Evolutionary conservation across 2,797 vertebrate species (phyloP), one percentile per base, ranked within the genome.

Genomic region (Scarus forsteni): DNA sequence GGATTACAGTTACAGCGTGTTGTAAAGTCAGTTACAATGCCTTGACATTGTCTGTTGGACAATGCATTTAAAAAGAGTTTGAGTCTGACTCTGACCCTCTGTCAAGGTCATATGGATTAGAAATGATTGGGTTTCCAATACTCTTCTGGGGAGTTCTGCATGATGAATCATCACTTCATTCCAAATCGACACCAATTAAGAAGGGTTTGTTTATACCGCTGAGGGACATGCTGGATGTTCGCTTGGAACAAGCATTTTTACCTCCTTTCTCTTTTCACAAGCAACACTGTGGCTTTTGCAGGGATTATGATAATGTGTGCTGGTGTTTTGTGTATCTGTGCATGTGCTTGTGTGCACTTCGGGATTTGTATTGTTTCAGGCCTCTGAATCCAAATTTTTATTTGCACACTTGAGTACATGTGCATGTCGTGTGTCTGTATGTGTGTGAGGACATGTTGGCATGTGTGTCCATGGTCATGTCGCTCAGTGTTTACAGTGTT

Each of bases 101-200:
- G 87, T 93, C 92, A 92, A 93, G 92, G 92, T 93, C 91, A 92
- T 85, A 92, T 91, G 90, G 91, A 93, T 93, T 92, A 91, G 85
- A 88, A 91, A 92, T 92, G 89, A 93, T 92, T 92, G 87, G 77
- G 85, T 90, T 92, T 90, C 91, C 91, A 88, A 92, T 92, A 90
- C 80, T 89, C 88, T 84, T 77, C 84, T 81, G 78, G 85, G 87
- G 87, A 90, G 89, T 88, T 89, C 84, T 86, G 86, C 88, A 88
- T 92, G 92, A 93, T 93, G 89, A 92, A 92, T 93, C 92, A 91
- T 93, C 90, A 88, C 87, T 90, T 80, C 56, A 55, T 81, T 90
- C 87, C 69, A 91, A 92, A 92, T 92, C 87, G 91, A 92, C 91
- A 92, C 90, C 90, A 92, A 92, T 93, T 93, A 92, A 90, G 87